Conservation (phyloP, 2,888 invertebrate genomes). For the Mechanitis messenoides region DNA sequence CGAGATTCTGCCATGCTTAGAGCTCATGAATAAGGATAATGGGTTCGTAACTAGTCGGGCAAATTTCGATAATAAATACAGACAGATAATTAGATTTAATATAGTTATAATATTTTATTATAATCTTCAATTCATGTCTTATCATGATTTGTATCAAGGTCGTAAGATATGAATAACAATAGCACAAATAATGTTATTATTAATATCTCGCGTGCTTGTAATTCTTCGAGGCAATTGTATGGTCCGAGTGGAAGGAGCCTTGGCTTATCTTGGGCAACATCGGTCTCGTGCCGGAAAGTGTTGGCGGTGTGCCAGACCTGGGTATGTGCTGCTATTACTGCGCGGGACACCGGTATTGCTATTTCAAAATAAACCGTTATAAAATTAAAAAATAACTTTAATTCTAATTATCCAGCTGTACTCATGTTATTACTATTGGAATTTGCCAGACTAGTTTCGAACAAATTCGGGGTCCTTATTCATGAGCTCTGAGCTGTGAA, state of each 20-base stretch:
- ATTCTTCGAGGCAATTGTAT: slow-evolving; percentile 42
- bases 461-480: no score
- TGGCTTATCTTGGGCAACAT: slow-evolving; percentile 62
- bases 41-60: no score
- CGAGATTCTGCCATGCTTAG: no score
- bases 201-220: slow-evolving; percentile 48
- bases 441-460: no score
- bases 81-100: no score
- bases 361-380: background rate
- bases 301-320: slow-evolving; percentile 54
- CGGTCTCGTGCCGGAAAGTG: slow-evolving; percentile 54
- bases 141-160: slow-evolving; percentile 37
- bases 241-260: slow-evolving; percentile 36
- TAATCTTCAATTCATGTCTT: slow-evolving; percentile 18
- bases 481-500: no score
- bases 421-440: no score
- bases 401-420: no score
- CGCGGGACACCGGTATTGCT: slow-evolving; percentile 25
- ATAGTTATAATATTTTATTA: no score
- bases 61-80: no score
- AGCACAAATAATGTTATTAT: slow-evolving; percentile 26
- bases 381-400: no score
- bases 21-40: no score
- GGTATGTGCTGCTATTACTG: slow-evolving; percentile 32
- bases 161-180: slow-evolving; percentile 22